phyloP scores from a whole-genome alignment of 2,888 invertebrate species.

The Yponomeuta sedellus region DNA sequence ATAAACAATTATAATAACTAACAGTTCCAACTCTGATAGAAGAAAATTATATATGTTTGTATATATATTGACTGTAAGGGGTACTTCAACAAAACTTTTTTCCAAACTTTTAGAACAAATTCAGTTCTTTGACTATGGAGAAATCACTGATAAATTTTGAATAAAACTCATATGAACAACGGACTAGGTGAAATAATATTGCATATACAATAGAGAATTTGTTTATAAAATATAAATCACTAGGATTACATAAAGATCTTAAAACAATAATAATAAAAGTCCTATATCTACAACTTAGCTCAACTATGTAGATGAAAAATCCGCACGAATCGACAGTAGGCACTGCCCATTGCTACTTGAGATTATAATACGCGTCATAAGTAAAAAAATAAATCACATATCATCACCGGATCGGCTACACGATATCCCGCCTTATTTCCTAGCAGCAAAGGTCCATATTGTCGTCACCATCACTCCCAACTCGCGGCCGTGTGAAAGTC shows the following conservation, averaged over 20 bases:
- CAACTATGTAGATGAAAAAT: neutral
- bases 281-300: too few relatives aligned
- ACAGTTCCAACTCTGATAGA: constrained; percentile 31
- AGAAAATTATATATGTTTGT: constrained; percentile 20
- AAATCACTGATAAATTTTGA: constrained; percentile 58
- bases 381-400: constrained; percentile 66
- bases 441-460: constrained; percentile 27
- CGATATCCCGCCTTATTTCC: constrained; percentile 26
- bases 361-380: constrained; percentile 47
- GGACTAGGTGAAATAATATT: constrained; percentile 66
- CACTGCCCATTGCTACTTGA: neutral
- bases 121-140: constrained; percentile 35
- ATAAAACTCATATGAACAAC: constrained; percentile 32
- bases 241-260: constrained; percentile 43
- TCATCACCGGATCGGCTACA: constrained; percentile 38
- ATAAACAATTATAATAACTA: constrained; percentile 50
- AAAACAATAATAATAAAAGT: constrained; percentile 29
- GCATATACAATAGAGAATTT: constrained; percentile 43
- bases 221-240: constrained; percentile 37
- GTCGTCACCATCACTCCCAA: constrained; percentile 25
- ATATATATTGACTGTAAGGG: neutral
- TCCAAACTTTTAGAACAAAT: constrained; percentile 28
- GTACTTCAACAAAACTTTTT: constrained; percentile 19
- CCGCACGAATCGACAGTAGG: neutral
- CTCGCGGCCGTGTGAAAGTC: constrained; percentile 40